Percentiles rank a stretch among this genome's conserved stretches.
These are phyloP conservation scores for Tetramorium alpestre DNA, from an alignment of 1,140 invertebrate genomes.

Conservation along the genomic window DNA sequence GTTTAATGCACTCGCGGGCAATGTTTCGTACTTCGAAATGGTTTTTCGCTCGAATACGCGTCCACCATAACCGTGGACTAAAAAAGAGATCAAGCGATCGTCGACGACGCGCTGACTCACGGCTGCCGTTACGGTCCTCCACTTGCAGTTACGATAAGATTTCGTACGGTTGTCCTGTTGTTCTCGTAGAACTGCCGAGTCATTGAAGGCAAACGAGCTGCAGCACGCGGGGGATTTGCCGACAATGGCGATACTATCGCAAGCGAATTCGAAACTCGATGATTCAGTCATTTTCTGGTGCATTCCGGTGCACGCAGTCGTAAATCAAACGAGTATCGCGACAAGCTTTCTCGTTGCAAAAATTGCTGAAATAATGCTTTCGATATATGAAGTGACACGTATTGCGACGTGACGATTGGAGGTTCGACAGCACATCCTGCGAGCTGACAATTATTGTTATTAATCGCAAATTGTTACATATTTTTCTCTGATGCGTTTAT, in stretches of 20 bases:
- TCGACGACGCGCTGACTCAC: conserved; percentile 49
- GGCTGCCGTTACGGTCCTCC: conserved; percentile 51
- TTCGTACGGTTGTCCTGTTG: conserved; percentile 57
- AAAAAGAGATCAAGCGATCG: conserved; percentile 56
- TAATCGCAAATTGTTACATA: conserved; percentile 38
- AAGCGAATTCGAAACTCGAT: conserved; percentile 59
- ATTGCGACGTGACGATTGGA: conserved; percentile 54
- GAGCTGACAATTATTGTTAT: conserved; percentile 51
- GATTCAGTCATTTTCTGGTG: conserved; percentile 57
- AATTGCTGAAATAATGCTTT: conserved; percentile 58
- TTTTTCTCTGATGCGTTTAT: not conserved
- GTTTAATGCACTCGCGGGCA: not conserved
- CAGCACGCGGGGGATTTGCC: conserved; percentile 51
- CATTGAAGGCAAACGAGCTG: conserved; percentile 61
- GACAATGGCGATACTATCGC: conserved; percentile 54
- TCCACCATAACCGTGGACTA: conserved; percentile 16
- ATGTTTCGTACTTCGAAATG: not conserved
- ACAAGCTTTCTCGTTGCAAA: conserved; percentile 58
- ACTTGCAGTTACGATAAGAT: conserved; percentile 54
- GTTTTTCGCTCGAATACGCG: conserved; percentile 14
- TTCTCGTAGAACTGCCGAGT: conserved; percentile 56
- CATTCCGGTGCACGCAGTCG: conserved; percentile 47
- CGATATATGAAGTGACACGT: conserved; percentile 50
- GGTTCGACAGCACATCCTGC: conserved; percentile 38
- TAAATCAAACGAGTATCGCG: conserved; percentile 58